These are phyloP conservation scores for Nowickia ferox DNA, from an alignment of 2,888 invertebrate genomes.

Conservation along the genomic window DNA sequence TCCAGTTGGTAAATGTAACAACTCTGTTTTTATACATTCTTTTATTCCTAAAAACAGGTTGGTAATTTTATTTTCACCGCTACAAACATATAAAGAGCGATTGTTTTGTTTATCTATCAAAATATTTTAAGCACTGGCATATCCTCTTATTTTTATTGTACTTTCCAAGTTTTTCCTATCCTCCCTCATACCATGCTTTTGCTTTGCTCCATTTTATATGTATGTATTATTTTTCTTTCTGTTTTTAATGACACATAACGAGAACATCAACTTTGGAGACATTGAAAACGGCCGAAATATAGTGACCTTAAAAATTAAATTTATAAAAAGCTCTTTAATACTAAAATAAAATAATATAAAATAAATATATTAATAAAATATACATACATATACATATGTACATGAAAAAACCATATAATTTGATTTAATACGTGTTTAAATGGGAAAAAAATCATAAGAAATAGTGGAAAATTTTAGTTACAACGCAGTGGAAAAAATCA, in stretches of 20 bases:
- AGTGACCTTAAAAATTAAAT: constrained; percentile 59
- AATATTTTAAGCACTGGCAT: neutral
- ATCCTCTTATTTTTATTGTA: neutral
- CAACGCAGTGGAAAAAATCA: constrained; percentile 51
- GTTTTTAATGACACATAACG: constrained; percentile 46
- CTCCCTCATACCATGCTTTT: neutral
- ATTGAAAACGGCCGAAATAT: constrained; percentile 49
- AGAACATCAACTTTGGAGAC: constrained; percentile 47
- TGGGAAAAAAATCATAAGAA: neutral
- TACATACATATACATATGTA: too few species aligned
- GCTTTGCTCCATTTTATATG: neutral
- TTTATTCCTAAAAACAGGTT: constrained; percentile 9
- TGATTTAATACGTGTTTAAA: neutral
- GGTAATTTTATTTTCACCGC: neutral
- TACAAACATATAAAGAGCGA: neutral
- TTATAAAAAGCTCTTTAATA: constrained; percentile 5
- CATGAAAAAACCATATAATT: neutral
- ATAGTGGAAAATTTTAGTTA: neutral
- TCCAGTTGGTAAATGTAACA: neutral
- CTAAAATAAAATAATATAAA: neutral
- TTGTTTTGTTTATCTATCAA: constrained; percentile 31
- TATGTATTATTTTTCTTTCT: neutral
- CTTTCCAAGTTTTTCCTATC: constrained; percentile 18
- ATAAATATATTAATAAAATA: neutral
- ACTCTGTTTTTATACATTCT: constrained; percentile 37